Conservation (phyloP, 2,888 invertebrate species). For the Meiosimyza platycephala region DNA sequence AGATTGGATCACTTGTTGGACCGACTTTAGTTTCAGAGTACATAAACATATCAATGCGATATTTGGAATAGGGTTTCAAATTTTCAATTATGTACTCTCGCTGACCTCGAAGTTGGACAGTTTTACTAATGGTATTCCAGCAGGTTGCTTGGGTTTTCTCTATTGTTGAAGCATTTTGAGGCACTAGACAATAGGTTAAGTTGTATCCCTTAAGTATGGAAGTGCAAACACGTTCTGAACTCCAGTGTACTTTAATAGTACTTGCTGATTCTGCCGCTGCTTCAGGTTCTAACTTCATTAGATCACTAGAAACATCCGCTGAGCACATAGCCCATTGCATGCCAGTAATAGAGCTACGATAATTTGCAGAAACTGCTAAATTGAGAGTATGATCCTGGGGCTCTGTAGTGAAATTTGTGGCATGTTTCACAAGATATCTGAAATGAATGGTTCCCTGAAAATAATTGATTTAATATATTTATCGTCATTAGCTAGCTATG, state of each 20-base stretch:
- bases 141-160: constrained; percentile 24
- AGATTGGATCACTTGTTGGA: constrained; percentile 70
- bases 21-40: constrained; percentile 70
- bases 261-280: constrained; percentile 43
- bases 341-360: constrained; percentile 76
- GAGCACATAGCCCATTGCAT: constrained; percentile 84
- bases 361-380: constrained; percentile 84
- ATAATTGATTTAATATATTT: not conserved
- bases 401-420: constrained; percentile 61
- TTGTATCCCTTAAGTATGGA: constrained; percentile 78
- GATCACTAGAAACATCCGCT: constrained; percentile 46
- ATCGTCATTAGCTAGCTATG: not conserved
- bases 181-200: constrained; percentile 78
- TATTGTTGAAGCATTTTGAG: constrained; percentile 48
- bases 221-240: constrained; percentile 78
- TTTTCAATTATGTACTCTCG: constrained; percentile 69
- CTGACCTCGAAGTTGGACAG: constrained; percentile 35
- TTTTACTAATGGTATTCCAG: not conserved
- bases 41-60: constrained; percentile 76
- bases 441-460: constrained; percentile 72
- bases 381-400: constrained; percentile 70
- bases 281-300: constrained; percentile 50
- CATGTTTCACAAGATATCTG: constrained; percentile 67
- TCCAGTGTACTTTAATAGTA: constrained; percentile 76
- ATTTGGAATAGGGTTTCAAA: constrained; percentile 80